Conservation (phyloP, 2,113 vertebrate genomes). For the Rattus rattus region DNA sequence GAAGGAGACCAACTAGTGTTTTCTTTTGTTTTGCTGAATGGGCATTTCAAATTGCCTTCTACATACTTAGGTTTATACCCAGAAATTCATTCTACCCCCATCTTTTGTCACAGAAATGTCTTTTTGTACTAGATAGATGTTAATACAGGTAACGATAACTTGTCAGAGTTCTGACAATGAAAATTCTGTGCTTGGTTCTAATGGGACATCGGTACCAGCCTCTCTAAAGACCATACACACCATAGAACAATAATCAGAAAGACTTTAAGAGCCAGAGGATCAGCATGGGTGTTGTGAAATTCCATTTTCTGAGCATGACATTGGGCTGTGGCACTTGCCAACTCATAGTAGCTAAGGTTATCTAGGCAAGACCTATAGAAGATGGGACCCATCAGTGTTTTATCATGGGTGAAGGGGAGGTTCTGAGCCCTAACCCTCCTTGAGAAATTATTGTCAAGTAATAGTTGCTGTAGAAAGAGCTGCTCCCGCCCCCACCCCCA, state of each 20-base stretch:
- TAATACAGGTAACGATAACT: not conserved
- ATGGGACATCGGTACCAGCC: not conserved
- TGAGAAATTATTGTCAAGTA: not conserved
- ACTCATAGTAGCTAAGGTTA: not conserved
- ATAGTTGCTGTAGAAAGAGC: not conserved
- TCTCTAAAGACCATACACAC: not conserved
- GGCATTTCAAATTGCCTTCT: not conserved
- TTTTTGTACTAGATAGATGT: not conserved
- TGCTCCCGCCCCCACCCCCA: no score
- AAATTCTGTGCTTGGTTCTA: not conserved
- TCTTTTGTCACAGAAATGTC: not conserved
- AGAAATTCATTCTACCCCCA: not conserved
- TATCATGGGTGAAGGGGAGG: not conserved
- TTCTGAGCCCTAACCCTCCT: not conserved
- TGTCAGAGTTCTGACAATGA: not conserved
- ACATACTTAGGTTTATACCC: not conserved
- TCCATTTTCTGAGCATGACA: not conserved
- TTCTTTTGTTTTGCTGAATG: not conserved
- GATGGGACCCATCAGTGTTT: not conserved
- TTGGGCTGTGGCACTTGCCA: not conserved
- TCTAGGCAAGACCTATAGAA: not conserved
- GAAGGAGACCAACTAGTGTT: not conserved
- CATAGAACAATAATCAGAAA: not conserved
- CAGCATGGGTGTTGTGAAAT: not conserved
- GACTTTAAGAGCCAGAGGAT: not conserved